These are phyloP conservation scores for Plecturocebus donacophilus DNA, from an alignment of 2,113 vertebrate genomes.

Conservation along the genomic window DNA sequence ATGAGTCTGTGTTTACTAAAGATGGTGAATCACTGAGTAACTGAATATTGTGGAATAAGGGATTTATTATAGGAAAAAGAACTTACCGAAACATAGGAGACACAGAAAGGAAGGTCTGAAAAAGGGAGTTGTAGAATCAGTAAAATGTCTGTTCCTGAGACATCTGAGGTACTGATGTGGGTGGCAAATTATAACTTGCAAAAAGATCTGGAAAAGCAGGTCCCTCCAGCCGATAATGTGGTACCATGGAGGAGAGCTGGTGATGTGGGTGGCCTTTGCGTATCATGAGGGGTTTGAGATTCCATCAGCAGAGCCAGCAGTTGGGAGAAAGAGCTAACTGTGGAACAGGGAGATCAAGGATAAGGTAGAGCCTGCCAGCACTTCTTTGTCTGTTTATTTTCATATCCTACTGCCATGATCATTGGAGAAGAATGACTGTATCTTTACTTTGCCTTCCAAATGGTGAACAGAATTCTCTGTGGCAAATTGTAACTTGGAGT, in stretches of 20 bases:
- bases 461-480: background rate
- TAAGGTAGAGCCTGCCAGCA: background rate
- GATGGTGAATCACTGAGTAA: background rate
- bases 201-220: background rate
- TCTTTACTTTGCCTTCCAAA: background rate
- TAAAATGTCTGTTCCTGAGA: background rate
- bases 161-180: background rate
- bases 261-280: background rate
- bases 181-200: background rate
- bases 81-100: background rate
- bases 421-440: background rate
- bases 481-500: background rate
- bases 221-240: background rate
- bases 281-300: background rate
- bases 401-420: background rate
- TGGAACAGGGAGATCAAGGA: background rate
- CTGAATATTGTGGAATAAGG: background rate
- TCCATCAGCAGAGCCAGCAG: background rate
- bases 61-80: background rate
- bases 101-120: background rate
- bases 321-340: background rate
- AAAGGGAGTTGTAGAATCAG: background rate
- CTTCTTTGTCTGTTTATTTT: background rate
- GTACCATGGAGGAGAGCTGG: fast-evolving
- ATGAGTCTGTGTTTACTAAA: background rate